Conservation (phyloP, 37 sponge, comb jelly and placozoan genomes). For the Beroe forskalii region DNA sequence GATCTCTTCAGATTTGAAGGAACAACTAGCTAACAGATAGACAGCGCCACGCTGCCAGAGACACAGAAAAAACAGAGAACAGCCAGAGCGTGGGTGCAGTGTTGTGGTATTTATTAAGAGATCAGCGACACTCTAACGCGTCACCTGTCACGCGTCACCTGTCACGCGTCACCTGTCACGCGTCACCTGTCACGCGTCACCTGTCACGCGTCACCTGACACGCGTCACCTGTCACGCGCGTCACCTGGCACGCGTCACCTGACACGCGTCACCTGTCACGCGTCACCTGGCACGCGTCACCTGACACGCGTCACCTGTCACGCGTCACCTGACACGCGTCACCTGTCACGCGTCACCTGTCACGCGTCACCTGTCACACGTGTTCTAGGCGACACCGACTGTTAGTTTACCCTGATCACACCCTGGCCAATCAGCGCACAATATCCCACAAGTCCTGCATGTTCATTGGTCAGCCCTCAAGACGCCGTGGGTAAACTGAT, state of each 20-base stretch:
- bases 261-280: not conserved
- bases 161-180: not conserved
- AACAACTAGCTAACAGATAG: constrained; percentile 45
- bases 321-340: not conserved
- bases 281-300: not conserved
- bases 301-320: not conserved
- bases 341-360: not conserved
- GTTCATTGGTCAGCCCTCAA: no score
- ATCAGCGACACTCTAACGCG: not conserved
- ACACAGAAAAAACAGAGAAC: not conserved
- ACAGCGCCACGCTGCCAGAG: not conserved
- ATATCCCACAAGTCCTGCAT: no score
- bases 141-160: not conserved
- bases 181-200: not conserved
- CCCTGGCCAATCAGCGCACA: no score
- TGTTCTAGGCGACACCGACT: not conserved
- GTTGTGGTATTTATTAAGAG: not conserved
- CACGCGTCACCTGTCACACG: not conserved
- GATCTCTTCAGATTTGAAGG: constrained; percentile 31
- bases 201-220: not conserved
- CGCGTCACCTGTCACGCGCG: no score
- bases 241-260: not conserved
- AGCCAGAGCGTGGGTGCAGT: not conserved
- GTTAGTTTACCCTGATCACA: no score
- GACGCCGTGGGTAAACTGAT: no score